A percentile compares a stretch with the other conserved stretches of the same genome.
These are phyloP conservation scores for Trichonephila inaurata DNA, from an alignment of 1,140 invertebrate species.

Conservation along the genomic window DNA sequence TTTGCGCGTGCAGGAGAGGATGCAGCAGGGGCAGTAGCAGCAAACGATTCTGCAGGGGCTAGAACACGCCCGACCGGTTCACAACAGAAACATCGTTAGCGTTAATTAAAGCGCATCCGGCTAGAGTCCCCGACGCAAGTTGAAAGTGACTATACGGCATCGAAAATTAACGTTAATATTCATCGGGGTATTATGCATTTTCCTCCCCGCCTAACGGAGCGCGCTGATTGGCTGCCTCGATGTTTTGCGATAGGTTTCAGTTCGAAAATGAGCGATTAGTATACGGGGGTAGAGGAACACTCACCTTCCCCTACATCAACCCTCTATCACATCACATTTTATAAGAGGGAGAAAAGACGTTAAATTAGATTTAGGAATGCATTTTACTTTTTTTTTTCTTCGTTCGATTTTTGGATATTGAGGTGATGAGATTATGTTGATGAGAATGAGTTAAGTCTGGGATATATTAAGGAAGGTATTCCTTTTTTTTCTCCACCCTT, in stretches of 20 bases:
- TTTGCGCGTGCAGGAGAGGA: neutral
- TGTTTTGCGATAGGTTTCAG: constrained; percentile 66
- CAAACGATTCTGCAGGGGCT: neutral
- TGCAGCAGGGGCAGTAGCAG: neutral
- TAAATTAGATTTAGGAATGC: constrained; percentile 67
- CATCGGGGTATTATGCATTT: constrained; percentile 68
- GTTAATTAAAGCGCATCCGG: constrained; percentile 69
- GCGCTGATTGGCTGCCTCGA: constrained; percentile 63
- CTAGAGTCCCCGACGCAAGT: constrained; percentile 2
- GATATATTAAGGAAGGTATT: neutral
- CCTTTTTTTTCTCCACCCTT: neutral
- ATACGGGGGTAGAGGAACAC: neutral
- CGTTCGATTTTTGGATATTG: constrained; percentile 43
- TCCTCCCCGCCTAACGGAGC: constrained; percentile 53
- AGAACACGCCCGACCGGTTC: neutral
- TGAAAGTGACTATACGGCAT: constrained; percentile 37
- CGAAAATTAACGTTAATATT: constrained; percentile 70
- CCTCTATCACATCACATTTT: constrained; percentile 16
- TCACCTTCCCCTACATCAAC: neutral
- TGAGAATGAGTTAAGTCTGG: neutral
- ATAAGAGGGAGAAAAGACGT: constrained; percentile 40
- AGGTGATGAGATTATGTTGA: constrained; percentile 46
- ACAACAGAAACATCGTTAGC: constrained; percentile 71
- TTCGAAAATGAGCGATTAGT: constrained; percentile 57
- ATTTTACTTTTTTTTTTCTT: neutral